Evolutionary conservation across 1,140 invertebrate species (phyloP).

Genomic region (Eciton burchellii): DNA sequence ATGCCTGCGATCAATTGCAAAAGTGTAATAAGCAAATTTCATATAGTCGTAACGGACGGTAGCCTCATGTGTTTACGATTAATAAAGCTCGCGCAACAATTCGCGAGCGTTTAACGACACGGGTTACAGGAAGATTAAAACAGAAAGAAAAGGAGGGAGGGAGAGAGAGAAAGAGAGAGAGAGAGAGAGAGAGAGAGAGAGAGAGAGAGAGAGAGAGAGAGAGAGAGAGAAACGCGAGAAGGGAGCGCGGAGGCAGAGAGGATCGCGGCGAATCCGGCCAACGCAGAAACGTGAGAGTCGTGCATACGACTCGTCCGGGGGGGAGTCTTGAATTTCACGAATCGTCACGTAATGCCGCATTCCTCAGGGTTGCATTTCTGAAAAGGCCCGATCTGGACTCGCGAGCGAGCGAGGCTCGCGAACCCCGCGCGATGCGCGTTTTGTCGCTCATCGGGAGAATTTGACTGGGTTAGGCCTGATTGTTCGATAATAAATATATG

Average conservation of each 20-base stretch:
- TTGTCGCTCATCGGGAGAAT: slow-evolving; percentile 28
- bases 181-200: too few relatives aligned
- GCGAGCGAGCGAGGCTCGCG: too few relatives aligned
- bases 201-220: too few relatives aligned
- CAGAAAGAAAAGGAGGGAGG: too few relatives aligned
- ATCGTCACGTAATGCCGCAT: slow-evolving; percentile 31
- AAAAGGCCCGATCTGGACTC: slow-evolving; percentile 47
- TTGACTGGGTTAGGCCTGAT: neutral
- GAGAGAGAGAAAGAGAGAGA: too few relatives aligned
- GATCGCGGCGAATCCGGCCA: neutral
- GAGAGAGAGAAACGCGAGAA: slow-evolving; percentile 5
- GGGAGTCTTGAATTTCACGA: slow-evolving; percentile 60
- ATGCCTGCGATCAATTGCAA: too few relatives aligned
- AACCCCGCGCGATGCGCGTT: slow-evolving; percentile 41
- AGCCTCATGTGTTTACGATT: too few relatives aligned
- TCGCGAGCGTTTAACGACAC: neutral
- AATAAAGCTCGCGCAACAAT: neutral
- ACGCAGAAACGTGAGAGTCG: slow-evolving; percentile 51
- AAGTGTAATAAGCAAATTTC: too few relatives aligned
- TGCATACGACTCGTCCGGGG: slow-evolving; percentile 44
- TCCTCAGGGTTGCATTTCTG: slow-evolving; percentile 51
- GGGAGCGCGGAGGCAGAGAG: neutral
- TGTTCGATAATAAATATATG: slow-evolving; percentile 40
- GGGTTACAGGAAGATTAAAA: too few relatives aligned
- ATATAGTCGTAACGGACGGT: too few relatives aligned